A percentile compares a stretch with the other conserved stretches of the same genome.
Conservation (phyloP, 2,888 invertebrate species). For the Lymantria monacha region DNA sequence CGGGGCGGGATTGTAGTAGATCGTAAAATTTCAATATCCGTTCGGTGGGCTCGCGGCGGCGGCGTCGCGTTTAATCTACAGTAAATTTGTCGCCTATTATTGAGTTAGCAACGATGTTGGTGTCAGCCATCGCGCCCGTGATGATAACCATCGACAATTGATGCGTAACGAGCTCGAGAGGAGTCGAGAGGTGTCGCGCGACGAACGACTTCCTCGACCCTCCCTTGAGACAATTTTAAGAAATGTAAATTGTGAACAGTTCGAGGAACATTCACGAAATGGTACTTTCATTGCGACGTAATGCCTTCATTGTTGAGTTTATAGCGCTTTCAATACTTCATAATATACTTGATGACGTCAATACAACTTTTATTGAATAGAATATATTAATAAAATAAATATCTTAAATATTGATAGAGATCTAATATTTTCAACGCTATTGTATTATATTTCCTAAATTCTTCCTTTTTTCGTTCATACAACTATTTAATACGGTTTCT, state of each 20-base stretch:
- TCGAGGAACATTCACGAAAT: conserved; percentile 18
- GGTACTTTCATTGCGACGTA: conserved; percentile 19
- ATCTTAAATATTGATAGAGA: too few species aligned
- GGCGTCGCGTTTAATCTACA: conserved; percentile 53
- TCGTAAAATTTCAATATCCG: conserved; percentile 65
- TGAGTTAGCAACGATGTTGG: conserved; percentile 36
- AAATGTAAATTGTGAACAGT: conserved; percentile 33
- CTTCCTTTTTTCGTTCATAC: too few species aligned
- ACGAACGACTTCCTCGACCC: not conserved
- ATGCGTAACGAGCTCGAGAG: conserved; percentile 26
- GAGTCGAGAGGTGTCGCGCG: conserved; percentile 6
- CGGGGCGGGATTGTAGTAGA: conserved; percentile 49
- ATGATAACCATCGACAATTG: conserved; percentile 46
- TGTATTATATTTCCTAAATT: too few species aligned
- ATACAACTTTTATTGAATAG: too few species aligned
- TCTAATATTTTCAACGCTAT: too few species aligned
- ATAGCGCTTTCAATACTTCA: too few species aligned
- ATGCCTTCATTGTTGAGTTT: conserved; percentile 22
- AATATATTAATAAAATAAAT: too few species aligned
- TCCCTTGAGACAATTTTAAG: conserved; percentile 8
- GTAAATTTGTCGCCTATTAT: conserved; percentile 50
- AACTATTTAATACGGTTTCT: too few species aligned
- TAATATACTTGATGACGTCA: too few species aligned
- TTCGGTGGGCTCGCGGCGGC: conserved; percentile 37
- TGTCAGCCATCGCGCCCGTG: conserved; percentile 24